Percentiles rank a stretch among this genome's conserved stretches.
These are phyloP conservation scores for Orthosia cruda DNA, from an alignment of 2,888 invertebrate genomes.

Conservation along the genomic window DNA sequence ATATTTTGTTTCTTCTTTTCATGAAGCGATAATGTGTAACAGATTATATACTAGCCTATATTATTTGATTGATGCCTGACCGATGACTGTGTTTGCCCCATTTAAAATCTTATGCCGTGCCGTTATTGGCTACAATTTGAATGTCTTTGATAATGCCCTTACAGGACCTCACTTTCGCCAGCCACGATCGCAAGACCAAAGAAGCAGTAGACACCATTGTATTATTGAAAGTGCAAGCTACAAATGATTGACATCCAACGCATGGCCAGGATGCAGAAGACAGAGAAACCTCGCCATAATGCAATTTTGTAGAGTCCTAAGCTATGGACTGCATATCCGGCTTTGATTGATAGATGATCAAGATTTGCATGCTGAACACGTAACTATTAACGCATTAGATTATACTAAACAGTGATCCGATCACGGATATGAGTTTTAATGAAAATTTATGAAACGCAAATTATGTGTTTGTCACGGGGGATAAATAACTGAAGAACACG, in stretches of 20 bases:
- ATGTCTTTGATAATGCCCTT: not conserved
- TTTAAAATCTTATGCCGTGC: too few relatives aligned
- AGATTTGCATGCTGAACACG: slow-evolving; percentile 26
- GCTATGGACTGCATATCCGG: slow-evolving; percentile 30
- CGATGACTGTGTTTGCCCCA: too few relatives aligned
- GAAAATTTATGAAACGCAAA: slow-evolving; percentile 41
- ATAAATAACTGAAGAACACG: not conserved
- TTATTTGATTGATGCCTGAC: not conserved
- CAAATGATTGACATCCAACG: slow-evolving; percentile 37
- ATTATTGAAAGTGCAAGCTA: slow-evolving; percentile 46
- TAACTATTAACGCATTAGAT: slow-evolving; percentile 17
- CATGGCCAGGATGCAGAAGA: slow-evolving; percentile 40
- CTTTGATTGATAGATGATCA: slow-evolving; percentile 35
- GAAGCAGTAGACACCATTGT: not conserved
- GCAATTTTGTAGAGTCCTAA: slow-evolving; percentile 3
- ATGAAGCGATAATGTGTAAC: too few relatives aligned
- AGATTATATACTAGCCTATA: too few relatives aligned
- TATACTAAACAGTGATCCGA: slow-evolving; percentile 22
- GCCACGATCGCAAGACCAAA: not conserved
- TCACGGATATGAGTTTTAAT: slow-evolving; percentile 45
- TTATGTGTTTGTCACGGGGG: slow-evolving; percentile 1
- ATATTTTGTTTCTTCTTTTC: not conserved
- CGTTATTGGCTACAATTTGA: not conserved
- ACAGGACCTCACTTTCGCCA: slow-evolving; percentile 22
- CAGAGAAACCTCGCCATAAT: slow-evolving; percentile 34